phyloP scores from a whole-genome alignment of 2,113 vertebrate genomes.

The Pelobates fuscus region DNA sequence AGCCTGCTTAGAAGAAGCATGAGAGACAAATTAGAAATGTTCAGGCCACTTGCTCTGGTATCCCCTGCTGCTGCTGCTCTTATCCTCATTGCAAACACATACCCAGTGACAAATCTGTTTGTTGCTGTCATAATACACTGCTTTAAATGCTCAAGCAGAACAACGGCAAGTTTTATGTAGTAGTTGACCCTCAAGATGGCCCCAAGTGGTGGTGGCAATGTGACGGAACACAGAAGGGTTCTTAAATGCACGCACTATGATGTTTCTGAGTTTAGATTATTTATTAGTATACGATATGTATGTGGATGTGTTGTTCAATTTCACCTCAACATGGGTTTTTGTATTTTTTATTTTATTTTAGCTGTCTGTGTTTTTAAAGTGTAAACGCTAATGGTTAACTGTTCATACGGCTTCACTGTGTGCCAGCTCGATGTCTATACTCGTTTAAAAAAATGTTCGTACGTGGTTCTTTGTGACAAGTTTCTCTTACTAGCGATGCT shows the following conservation, averaged over 20 bases:
- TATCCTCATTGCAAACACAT: constrained; percentile 37
- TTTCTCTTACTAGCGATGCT: no score
- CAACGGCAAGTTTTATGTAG: background rate
- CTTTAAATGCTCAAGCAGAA: constrained; percentile 10
- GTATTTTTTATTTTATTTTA: no score
- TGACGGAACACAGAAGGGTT: background rate
- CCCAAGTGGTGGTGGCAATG: background rate
- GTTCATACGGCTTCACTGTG: no score
- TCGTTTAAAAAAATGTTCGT: no score
- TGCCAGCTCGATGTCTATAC: no score
- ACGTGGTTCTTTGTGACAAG: no score
- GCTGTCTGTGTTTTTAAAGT: no score
- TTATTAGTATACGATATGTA: background rate
- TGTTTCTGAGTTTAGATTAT: background rate
- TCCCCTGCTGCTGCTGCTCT: constrained; percentile 51
- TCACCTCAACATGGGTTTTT: no score
- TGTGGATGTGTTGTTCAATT: no score
- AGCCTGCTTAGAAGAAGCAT: constrained; percentile 52
- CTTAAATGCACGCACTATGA: background rate
- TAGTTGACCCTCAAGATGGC: background rate
- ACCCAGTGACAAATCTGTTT: constrained; percentile 39
- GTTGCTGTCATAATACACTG: constrained; percentile 10
- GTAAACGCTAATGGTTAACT: no score
- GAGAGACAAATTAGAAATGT: constrained; percentile 59
- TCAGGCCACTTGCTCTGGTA: constrained; percentile 62